Conservation (phyloP, 2,797 vertebrate genomes). For the Acipenser transmontanus region DNA sequence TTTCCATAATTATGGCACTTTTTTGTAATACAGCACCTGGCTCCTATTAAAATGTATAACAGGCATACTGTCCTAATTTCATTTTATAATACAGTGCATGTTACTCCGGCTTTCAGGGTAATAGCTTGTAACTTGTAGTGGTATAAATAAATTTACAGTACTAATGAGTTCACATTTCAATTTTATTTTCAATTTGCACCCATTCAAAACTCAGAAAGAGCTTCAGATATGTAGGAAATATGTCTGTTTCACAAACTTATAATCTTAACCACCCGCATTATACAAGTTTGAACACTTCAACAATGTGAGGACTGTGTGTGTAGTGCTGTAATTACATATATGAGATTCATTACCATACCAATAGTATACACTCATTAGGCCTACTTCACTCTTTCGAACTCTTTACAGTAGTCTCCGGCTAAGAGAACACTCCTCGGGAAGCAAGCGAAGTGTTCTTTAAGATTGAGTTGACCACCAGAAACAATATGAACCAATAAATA, state of each 20-base stretch:
- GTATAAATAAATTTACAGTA: conserved; percentile 1
- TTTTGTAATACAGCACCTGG: conserved; percentile 46
- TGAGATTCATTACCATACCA: neutral
- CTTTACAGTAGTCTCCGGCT: too few species aligned
- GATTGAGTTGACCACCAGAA: too few species aligned
- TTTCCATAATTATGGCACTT: conserved; percentile 60
- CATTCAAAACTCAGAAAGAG: conserved; percentile 2
- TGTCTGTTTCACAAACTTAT: neutral
- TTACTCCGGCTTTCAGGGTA: conserved; percentile 4
- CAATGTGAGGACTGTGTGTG: neutral
- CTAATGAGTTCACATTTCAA: conserved; percentile 3
- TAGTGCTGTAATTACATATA: conserved; percentile 3
- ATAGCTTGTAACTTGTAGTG: neutral
- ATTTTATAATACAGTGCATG: conserved; percentile 6
- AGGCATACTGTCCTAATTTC: conserved; percentile 29
- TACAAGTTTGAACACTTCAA: conserved; percentile 1
- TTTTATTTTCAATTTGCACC: conserved; percentile 1
- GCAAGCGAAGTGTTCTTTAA: too few species aligned
- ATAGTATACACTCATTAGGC: neutral
- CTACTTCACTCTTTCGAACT: neutral
- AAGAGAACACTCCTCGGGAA: too few species aligned
- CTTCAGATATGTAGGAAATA: neutral
- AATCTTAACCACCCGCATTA: conserved; percentile 4
- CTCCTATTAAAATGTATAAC: conserved; percentile 29
- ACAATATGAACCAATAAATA: too few species aligned